A percentile compares a stretch with the other conserved stretches of the same genome.
These are phyloP conservation scores for Sylvicola cinctus DNA, from an alignment of 2,888 invertebrate species.

Conservation along the genomic window DNA sequence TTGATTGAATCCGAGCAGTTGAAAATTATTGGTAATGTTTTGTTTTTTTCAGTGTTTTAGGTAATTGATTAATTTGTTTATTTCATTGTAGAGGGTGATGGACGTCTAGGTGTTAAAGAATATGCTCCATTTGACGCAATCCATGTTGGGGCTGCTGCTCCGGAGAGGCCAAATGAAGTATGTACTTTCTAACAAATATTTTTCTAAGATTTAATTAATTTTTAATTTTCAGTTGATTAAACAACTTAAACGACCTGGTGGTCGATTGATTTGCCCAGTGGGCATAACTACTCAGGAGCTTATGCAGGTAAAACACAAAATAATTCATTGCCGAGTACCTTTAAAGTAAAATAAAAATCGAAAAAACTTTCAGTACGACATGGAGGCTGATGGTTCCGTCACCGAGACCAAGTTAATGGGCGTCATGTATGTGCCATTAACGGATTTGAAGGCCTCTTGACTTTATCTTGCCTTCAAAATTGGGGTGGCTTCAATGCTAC, in stretches of 20 bases:
- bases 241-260: slow-evolving; percentile 81
- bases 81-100: slow-evolving; percentile 67
- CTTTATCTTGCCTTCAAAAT: slow-evolving; percentile 12
- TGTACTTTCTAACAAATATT: not conserved
- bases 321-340: not conserved
- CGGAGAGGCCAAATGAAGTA: slow-evolving; percentile 51
- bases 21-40: slow-evolving; percentile 39
- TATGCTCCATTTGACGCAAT: slow-evolving; percentile 79
- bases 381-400: slow-evolving; percentile 57
- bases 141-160: slow-evolving; percentile 81
- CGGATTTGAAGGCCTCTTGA: slow-evolving; percentile 42
- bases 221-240: slow-evolving; percentile 43
- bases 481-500: too few species aligned
- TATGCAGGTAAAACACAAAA: slow-evolving; percentile 33
- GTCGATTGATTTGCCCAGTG: slow-evolving; percentile 78
- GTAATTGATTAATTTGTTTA: not conserved
- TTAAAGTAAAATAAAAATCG: not conserved
- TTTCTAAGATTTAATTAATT: slow-evolving; percentile 3
- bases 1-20: slow-evolving; percentile 46
- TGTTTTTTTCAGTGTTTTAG: slow-evolving; percentile 8
- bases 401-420: slow-evolving; percentile 67
- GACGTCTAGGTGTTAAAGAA: slow-evolving; percentile 52
- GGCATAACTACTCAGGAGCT: slow-evolving; percentile 77
- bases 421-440: slow-evolving; percentile 92
- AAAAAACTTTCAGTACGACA: slow-evolving; percentile 51